Conservation (phyloP, 2,797 vertebrate genomes). For the Gila robusta region DNA sequence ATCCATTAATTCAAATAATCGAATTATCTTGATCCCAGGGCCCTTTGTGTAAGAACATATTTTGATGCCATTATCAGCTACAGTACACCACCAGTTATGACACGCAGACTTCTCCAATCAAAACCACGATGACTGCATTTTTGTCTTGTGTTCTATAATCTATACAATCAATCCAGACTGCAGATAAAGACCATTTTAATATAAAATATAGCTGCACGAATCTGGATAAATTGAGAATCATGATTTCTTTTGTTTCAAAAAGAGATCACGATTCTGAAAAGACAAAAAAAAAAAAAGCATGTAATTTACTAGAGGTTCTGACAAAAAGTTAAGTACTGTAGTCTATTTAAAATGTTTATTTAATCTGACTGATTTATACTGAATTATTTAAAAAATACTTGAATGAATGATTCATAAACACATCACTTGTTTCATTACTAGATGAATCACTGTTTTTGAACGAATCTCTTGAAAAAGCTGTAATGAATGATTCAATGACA, state of each 20-base stretch:
- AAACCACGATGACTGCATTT: neutral
- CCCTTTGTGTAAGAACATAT: conserved; percentile 12
- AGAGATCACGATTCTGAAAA: neutral
- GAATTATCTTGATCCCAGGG: conserved; percentile 19
- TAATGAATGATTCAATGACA: neutral
- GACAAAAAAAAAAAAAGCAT: neutral
- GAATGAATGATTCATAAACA: neutral
- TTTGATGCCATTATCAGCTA: conserved; percentile 7
- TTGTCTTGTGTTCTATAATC: neutral
- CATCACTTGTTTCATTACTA: neutral
- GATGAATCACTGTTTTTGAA: neutral
- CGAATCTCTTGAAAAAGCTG: neutral
- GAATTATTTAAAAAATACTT: neutral
- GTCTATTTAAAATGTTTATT: neutral
- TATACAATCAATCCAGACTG: neutral
- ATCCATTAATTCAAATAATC: conserved; percentile 16
- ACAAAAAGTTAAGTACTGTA: neutral
- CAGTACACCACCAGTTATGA: neutral
- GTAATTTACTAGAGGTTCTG: neutral
- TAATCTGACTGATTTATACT: neutral
- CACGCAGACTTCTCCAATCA: neutral
- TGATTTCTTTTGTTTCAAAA: no score
- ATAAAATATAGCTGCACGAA: neutral
- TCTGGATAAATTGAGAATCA: no score
- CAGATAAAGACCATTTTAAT: neutral